Base-by-base conservation (phyloP, 2,113 vertebrate genomes). In the Melozone crissalis region DNA sequence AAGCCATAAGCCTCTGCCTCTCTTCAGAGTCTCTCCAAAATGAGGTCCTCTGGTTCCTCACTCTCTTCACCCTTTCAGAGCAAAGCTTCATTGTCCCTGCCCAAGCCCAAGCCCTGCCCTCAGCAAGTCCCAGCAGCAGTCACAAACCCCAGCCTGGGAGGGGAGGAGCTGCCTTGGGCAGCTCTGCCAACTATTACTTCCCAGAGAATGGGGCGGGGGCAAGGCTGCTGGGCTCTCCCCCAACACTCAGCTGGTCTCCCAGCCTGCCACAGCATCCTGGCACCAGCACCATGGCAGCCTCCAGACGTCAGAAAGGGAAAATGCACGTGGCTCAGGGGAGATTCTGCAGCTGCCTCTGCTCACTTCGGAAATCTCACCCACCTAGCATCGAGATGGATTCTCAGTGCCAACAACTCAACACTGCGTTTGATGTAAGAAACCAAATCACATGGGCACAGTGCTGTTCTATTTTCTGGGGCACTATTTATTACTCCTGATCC, bases 191-290 rank as follows among this genome's bases (percentile, higher is more conserved):
- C 17, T 26, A 26, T 41, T n/a, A 76, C 58, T 58, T 63, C 77
- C 84, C 46, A 62, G 6, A 66, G 59, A 5, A 1, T 1, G 35
- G 49, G 26, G 22, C 12, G 16, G 51, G 58, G 78, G 78, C 2
- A 24, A 74, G 71, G 82, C 82, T 69, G 66, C 79, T 31, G 86
- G 22, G 27, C 51, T 23, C 22, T 31, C 31, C 39, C 24, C 22
- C 26, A 58, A 44, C 28, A 12, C 44, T 9, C 0, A 0, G 21
- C 33, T 0, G 0, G 2, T 49, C 31, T 92, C 67, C 37, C 73
- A 66, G 31, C 31, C 51, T 63, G 57, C 39, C 66, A 37, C 44
- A 54, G 47, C 66, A 72, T 37, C 69, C 61, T 1, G 0, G 20
- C 41, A 46, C 43, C 62, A 87, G 55, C 80, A 77, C 28, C 65